Base-by-base conservation (phyloP, 1,140 invertebrate species). In the Hyles euphorbiae region DNA sequence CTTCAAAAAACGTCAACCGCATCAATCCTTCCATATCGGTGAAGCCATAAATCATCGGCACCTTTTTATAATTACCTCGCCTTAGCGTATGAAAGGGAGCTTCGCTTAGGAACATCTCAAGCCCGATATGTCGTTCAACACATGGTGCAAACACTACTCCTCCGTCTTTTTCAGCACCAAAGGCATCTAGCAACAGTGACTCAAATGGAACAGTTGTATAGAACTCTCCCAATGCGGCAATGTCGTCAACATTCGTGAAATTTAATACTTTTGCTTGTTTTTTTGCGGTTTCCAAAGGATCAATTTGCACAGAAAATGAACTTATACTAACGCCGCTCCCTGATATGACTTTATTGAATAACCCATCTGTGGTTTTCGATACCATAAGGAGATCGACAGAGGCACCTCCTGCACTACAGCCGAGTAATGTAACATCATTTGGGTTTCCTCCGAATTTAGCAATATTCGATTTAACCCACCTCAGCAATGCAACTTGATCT, bases 21-120 rank as follows among this genome's bases (percentile, higher is more conserved):
- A 79, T 53, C 34, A 76, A 55, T 33, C 81, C 81, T 58, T 84
- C 78, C 70, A 77, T 76, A 32, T 69, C 63, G 4, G 78, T 50
- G 55, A 79, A 77, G 6, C 81, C 81, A 61, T 73, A 74, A 10
- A 82, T 36, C 53, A 75, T 67, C 2, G 78, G 79, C 9, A 74
- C 36, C 53, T 78, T 77, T 34, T 57, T 58, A 62, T 71, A 79
- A 44, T 72, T 70, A 10, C 78, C 74, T 34, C 53, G 65, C 58
- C 70, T 79, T 12, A 84, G 56, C 33, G 79, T 76, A 60, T 76
- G 71, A 10, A 79, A 50, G 11, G 81, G 81, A 46, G 66, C 58
- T 44, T 82, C 73, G 22, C 53, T 57, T 4, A 82, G 58, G 68
- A 84, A 76, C 10, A 5, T 58, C 51, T 78, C 68, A 54, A 62